Base-by-base conservation (phyloP, 1,140 invertebrate genomes). In the Eriocheir sinensis region DNA sequence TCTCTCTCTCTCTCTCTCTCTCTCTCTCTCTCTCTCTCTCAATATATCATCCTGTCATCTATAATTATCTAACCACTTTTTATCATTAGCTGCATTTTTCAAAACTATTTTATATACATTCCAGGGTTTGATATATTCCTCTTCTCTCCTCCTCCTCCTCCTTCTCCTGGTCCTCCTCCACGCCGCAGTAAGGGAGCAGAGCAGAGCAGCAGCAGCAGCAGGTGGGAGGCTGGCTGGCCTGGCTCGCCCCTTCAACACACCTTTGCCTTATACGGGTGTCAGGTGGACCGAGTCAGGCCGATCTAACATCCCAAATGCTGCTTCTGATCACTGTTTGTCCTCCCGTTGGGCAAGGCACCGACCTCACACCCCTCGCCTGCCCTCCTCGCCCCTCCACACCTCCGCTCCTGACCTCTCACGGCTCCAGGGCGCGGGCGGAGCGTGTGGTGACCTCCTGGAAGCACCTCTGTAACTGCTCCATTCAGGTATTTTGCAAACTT, bases 11-110 rank as follows among this genome's bases (percentile, higher is more conserved):
- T 81, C 79, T n/a, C 27, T n/a, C 27, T n/a, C 79, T 81, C 79
- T 81, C 83, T 85, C 83, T 72, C 83, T 27, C 83, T 85, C 83
- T n/a, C 30, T 85, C 34, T 27, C 8, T n/a, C n/a, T 85, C 83
- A 15, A 72, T n/a, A 4, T 21, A 72, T 72, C 60, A n/a, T n/a
- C n/a, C 21, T 17, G 48, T 9, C 12, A 12, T 0, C 48, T 53
- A 21, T 53, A 21, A n/a, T n/a, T n/a, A n/a, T n/a, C n/a, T n/a
- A n/a, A n/a, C n/a, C n/a, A n/a, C n/a, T n/a, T n/a, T n/a, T n/a
- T n/a, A n/a, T n/a, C n/a, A n/a, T n/a, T n/a, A n/a, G n/a, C n/a
- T n/a, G n/a, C n/a, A n/a, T n/a, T n/a, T n/a, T n/a, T n/a, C n/a
- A n/a, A n/a, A n/a, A n/a, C n/a, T n/a, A n/a, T n/a, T n/a, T n/a